phyloP scores from a whole-genome alignment of 2,888 invertebrate genomes.

The Dendrolimus houi region DNA sequence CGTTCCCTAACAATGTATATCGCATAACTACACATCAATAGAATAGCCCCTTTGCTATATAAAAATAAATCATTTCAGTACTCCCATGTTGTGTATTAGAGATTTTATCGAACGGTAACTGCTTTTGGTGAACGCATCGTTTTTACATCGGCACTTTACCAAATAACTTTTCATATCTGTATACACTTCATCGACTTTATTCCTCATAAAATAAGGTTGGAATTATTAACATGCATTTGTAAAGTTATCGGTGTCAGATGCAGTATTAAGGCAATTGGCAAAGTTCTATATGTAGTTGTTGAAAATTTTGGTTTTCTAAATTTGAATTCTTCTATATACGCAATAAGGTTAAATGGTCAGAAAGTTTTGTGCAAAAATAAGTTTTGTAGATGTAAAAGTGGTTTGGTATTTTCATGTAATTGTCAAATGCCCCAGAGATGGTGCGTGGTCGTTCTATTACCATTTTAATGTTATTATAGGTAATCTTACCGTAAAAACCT shows the following conservation, averaged over 20 bases:
- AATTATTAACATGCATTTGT: not conserved
- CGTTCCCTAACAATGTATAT: not conserved
- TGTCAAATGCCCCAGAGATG: conserved; percentile 51
- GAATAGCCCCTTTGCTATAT: not conserved
- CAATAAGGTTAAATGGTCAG: not conserved
- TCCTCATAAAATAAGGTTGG: not conserved
- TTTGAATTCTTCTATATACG: not conserved
- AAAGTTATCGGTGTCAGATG: not conserved
- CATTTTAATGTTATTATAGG: conserved; percentile 61
- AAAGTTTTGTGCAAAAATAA: not conserved
- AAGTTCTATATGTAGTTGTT: conserved; percentile 1
- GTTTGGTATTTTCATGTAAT: conserved; percentile 35
- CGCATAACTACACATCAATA: not conserved
- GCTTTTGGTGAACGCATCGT: conserved; percentile 43
- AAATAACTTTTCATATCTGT: not conserved
- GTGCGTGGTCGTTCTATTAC: conserved; percentile 51
- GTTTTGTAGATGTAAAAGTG: not conserved
- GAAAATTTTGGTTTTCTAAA: not conserved
- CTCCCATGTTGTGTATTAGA: conserved; percentile 1
- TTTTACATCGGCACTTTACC: conserved; percentile 20
- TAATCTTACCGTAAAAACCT: conserved; percentile 51
- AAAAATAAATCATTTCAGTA: not conserved
- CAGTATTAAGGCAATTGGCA: not conserved
- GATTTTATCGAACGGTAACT: conserved; percentile 49
- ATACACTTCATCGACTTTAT: not conserved